Evolutionary conservation across 2,888 invertebrate species (phyloP).

Genomic region (Drosophila anomelani): DNA sequence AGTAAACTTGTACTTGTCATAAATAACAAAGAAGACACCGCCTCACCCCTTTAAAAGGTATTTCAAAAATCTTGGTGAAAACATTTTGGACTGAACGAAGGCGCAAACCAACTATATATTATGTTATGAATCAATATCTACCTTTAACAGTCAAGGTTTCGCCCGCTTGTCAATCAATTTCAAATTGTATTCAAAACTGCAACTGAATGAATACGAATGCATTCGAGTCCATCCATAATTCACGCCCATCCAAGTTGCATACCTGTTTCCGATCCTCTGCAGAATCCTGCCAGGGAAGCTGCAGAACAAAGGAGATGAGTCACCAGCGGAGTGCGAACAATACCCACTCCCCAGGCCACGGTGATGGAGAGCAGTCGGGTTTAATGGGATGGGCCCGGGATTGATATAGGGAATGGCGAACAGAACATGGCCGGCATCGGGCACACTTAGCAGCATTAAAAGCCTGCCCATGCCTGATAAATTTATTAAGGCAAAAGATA

Average conservation of each 20-base stretch:
- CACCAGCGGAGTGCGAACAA: slow-evolving; percentile 22
- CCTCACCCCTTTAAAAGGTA: neutral
- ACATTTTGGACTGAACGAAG: too few species aligned
- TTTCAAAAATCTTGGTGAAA: neutral
- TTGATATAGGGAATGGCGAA: slow-evolving; percentile 24
- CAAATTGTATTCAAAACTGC: neutral
- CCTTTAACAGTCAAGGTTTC: neutral
- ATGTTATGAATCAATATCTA: neutral
- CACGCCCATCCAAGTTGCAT: slow-evolving; percentile 2
- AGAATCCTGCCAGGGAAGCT: slow-evolving; percentile 22
- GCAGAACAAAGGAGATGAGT: slow-evolving; percentile 25
- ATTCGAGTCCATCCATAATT: slow-evolving; percentile 9
- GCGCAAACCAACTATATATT: neutral
- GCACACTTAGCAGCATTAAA: slow-evolving; percentile 20
- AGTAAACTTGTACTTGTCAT: slow-evolving; percentile 67
- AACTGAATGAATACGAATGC: slow-evolving; percentile 2
- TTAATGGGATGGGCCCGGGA: slow-evolving; percentile 26
- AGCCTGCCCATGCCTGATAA: slow-evolving; percentile 17
- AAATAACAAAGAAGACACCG: slow-evolving; percentile 59
- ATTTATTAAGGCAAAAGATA: slow-evolving; percentile 14
- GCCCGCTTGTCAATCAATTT: neutral
- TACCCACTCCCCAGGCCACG: neutral
- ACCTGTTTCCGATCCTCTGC: slow-evolving; percentile 17
- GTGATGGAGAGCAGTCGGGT: slow-evolving; percentile 29
- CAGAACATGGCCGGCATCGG: slow-evolving; percentile 11